phyloP scores from a whole-genome alignment of 2,797 vertebrate genomes.

The Pangasius larnaudii region DNA sequence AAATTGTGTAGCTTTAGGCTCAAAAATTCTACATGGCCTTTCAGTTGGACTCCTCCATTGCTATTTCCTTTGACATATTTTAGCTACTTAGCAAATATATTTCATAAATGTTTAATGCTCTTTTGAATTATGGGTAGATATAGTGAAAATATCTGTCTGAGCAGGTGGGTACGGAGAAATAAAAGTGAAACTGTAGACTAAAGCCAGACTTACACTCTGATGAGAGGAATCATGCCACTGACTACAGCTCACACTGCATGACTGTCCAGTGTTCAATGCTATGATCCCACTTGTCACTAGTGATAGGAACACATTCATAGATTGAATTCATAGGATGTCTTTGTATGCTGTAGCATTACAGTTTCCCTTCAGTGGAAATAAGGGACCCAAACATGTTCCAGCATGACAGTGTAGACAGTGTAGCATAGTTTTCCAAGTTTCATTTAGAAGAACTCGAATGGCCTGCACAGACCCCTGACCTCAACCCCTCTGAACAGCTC shows the following conservation, averaged over 20 bases:
- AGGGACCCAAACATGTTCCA: no score
- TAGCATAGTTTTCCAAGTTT: no score
- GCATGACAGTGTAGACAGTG: no score
- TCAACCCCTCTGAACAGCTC: no score
- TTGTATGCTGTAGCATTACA: no score
- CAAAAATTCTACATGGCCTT: not conserved
- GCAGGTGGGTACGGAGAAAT: not conserved
- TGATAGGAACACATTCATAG: not conserved
- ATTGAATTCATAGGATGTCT: not conserved
- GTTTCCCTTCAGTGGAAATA: no score
- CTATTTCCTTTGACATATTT: not conserved
- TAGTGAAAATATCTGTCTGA: not conserved
- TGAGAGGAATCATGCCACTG: not conserved
- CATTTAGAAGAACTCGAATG: no score
- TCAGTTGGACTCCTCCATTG: not conserved
- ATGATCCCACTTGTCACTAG: not conserved
- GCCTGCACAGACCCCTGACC: no score
- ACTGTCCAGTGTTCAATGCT: not conserved
- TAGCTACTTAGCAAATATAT: not conserved
- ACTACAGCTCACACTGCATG: not conserved
- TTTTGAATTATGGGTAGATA: not conserved
- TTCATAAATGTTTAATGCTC: not conserved
- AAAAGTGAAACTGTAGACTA: not conserved
- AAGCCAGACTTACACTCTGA: not conserved
- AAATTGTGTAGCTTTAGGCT: not conserved